Evolutionary conservation across 2,113 vertebrate species (phyloP).

Genomic region (Pachycephala philippinensis): DNA sequence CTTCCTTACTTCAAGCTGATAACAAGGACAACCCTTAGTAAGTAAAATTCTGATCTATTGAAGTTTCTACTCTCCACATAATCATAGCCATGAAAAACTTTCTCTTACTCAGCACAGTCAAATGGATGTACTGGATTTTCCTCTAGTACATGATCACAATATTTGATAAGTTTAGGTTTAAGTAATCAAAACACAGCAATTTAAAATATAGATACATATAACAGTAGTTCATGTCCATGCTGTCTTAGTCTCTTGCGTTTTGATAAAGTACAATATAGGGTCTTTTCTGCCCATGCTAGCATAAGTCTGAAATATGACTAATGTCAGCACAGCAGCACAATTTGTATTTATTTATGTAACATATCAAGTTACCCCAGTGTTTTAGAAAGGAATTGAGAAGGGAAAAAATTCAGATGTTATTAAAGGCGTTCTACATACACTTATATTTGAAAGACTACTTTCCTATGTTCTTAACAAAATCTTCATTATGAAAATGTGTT

Average conservation of each 20-base stretch:
- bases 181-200: not conserved
- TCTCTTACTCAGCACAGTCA: not conserved
- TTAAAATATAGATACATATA: not conserved
- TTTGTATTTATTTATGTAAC: not conserved
- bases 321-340: not conserved
- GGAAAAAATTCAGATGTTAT: not conserved
- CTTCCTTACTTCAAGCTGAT: slow-evolving; percentile 78
- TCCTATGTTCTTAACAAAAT: not conserved
- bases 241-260: not conserved
- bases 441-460: not conserved
- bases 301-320: not conserved
- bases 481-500: not conserved
- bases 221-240: not conserved
- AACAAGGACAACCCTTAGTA: slow-evolving; percentile 80
- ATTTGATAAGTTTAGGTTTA: not conserved
- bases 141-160: not conserved
- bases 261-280: not conserved
- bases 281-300: not conserved
- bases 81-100: not conserved
- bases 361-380: not conserved
- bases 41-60: slow-evolving; percentile 40
- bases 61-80: not conserved
- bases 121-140: not conserved
- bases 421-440: not conserved
- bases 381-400: not conserved